phyloP scores from a whole-genome alignment of 2,888 invertebrate genomes.

The Slavum lentiscoides region DNA sequence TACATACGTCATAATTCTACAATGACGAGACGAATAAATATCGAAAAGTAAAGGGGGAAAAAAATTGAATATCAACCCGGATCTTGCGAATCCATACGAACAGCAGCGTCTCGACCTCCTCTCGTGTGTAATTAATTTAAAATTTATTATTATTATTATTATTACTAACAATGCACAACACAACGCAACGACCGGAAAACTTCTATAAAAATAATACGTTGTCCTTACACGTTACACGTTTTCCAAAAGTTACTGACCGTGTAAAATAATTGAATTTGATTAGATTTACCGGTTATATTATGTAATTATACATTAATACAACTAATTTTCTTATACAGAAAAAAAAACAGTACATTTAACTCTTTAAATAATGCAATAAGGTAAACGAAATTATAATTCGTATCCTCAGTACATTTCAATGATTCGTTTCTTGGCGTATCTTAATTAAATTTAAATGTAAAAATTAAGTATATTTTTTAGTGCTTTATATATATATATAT shows the following conservation, averaged over 20 bases:
- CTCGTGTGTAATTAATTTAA: constrained; percentile 11
- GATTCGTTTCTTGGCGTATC: too few relatives aligned
- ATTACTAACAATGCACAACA: constrained; percentile 12
- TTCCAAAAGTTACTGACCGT: constrained; percentile 37
- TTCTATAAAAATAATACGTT: neutral
- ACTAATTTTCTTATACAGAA: neutral
- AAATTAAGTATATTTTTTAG: neutral
- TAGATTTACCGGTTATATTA: too few relatives aligned
- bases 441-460: neutral
- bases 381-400: neutral
- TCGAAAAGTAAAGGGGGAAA: neutral
- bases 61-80: constrained; percentile 26
- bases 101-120: constrained; percentile 3
- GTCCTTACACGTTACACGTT: constrained; percentile 16
- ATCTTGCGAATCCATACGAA: neutral
- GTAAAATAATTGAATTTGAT: constrained; percentile 34
- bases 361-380: neutral
- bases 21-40: constrained; percentile 8
- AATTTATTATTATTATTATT: constrained; percentile 24
- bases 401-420: neutral
- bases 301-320: too few relatives aligned
- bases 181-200: constrained; percentile 19
- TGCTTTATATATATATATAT: neutral
- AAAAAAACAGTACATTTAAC: neutral
- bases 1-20: neutral